Percentiles rank a stretch among this genome's conserved stretches.
These are phyloP conservation scores for Paratrypauchen microcephalus DNA, from an alignment of 2,797 vertebrate species.

Conservation along the genomic window DNA sequence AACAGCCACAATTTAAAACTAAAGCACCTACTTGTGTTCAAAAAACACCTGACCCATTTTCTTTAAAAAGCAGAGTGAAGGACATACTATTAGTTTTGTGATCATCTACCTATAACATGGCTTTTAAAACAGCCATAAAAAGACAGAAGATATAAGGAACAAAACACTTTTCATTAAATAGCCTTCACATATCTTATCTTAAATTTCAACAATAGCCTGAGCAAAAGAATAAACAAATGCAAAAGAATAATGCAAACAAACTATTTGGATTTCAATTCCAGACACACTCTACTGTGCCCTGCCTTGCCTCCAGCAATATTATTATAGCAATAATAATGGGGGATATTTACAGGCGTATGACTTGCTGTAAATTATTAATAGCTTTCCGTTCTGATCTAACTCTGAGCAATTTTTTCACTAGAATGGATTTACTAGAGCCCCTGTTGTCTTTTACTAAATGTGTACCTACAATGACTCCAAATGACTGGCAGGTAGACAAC, in stretches of 20 bases:
- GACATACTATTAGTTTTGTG: conserved; percentile 7
- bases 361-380: conserved; percentile 32
- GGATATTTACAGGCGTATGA: conserved; percentile 23
- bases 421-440: conserved; percentile 10
- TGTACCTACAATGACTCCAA: neutral
- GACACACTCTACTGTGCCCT: conserved; percentile 1
- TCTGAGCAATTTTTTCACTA: conserved; percentile 16
- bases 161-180: too few relatives aligned
- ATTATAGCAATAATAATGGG: conserved; percentile 26
- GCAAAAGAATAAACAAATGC: neutral
- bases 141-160: too few relatives aligned
- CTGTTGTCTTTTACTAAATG: conserved; percentile 8
- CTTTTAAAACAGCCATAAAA: neutral
- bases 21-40: conserved; percentile 26
- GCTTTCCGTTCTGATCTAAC: conserved; percentile 14
- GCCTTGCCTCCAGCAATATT: conserved; percentile 17
- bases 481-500: neutral
- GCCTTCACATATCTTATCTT: too few relatives aligned
- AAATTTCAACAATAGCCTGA: neutral
- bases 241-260: neutral
- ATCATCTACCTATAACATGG: neutral
- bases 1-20: neutral
- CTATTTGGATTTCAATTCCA: conserved; percentile 1
- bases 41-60: conserved; percentile 45
- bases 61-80: conserved; percentile 26